Base-by-base conservation (phyloP, 2,113 vertebrate genomes). In the Caracal caracal region DNA sequence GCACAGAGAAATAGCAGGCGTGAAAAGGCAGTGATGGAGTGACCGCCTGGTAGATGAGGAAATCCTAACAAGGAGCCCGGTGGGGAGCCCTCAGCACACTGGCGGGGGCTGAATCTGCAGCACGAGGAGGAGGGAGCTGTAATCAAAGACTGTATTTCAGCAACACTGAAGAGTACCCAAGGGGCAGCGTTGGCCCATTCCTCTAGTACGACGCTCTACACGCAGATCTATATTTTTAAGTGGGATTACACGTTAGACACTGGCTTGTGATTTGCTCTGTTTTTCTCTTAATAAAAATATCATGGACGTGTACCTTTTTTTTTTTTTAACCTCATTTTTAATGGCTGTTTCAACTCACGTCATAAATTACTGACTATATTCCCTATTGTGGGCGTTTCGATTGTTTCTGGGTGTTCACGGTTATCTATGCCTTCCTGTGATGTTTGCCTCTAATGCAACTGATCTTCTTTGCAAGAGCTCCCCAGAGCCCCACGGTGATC, bases 281-380 rank as follows among this genome's bases (percentile, higher is more conserved):
- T 88, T 63, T 95, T 53, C 33, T 51, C 90, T 90, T 65, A 79
- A 76, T n/a, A 80, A 93, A 95, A 73, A 56, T 28, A 26, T 11
- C 59, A n/a, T 2, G 30, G 51, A n/a, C 63, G 24, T 59, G 93
- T 81, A 61, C 68, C 24, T 88, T 78, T 2, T 10, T 33, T 82
- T 76, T 65, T 19, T 30, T 85, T n/a, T 66, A 10, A 83, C 43
- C 88, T 40, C 35, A 47, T 56, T 94, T 89, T 40, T 76, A 83
- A 53, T 28, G 66, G 59, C 61, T 20, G 3, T 28, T 88, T 17
- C 66, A n/a, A 59, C 10, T 6, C 37, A 56, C 5, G 4, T 61
- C 65, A 88, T 71, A 51, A 80, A 30, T 93, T 26, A 93, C 61
- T 68, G 73, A 71, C 28, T 49, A n/a, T 2, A 28, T 40, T 33